phyloP scores from a whole-genome alignment of 2,113 vertebrate species.

The Agapornis roseicollis region DNA sequence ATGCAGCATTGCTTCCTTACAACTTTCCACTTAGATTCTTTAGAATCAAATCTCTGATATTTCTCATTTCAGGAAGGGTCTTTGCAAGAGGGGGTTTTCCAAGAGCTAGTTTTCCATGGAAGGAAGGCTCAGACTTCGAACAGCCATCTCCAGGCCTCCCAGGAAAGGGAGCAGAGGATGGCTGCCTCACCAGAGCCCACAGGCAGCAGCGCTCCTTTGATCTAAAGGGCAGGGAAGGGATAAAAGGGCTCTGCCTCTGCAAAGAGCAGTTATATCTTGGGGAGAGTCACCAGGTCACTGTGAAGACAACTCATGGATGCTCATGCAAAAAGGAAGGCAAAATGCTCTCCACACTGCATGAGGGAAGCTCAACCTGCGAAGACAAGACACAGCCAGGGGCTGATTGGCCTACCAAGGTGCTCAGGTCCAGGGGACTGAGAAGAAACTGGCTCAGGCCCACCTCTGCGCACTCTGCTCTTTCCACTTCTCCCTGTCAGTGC shows the following conservation, averaged over 20 bases:
- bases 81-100: neutral
- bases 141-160: accelerated
- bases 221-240: neutral
- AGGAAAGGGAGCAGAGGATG: neutral
- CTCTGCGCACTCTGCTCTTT: neutral
- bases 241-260: neutral
- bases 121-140: neutral
- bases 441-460: neutral
- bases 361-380: neutral
- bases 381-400: neutral
- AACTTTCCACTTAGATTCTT: neutral
- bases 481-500: neutral
- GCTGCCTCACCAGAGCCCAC: neutral
- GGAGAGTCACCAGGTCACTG: neutral
- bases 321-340: neutral
- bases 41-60: neutral
- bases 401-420: neutral
- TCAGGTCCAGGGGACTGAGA: neutral
- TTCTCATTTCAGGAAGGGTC: neutral
- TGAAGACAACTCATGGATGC: neutral
- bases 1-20: neutral
- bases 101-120: neutral
- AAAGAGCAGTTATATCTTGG: neutral
- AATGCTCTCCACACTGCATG: accelerated
- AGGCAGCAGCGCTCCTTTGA: neutral